A percentile compares a stretch with the other conserved stretches of the same genome.
Conservation (phyloP, 2,797 vertebrate genomes). For the Pelochelys cantorii region DNA sequence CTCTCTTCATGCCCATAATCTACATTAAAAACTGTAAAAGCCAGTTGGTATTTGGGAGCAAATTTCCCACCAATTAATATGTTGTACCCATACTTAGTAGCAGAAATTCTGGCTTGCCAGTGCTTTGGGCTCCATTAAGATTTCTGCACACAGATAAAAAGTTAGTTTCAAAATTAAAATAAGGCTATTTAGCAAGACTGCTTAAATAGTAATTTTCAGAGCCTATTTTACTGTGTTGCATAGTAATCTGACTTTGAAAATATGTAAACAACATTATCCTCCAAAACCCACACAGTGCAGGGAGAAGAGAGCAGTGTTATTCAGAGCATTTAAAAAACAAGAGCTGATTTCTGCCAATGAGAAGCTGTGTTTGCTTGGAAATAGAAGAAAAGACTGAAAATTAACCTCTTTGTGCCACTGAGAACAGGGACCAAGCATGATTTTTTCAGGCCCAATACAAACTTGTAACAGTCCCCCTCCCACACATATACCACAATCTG, state of each 20-base stretch:
- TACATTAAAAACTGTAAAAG: too few relatives aligned
- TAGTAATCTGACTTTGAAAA: background rate
- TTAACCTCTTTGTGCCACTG: background rate
- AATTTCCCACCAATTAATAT: too few relatives aligned
- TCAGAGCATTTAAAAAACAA: background rate
- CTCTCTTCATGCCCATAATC: too few relatives aligned
- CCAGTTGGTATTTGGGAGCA: too few relatives aligned
- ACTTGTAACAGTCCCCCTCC: too few relatives aligned
- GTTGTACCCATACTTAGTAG: too few relatives aligned
- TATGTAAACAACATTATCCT: background rate
- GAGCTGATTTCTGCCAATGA: background rate
- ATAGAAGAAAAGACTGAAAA: background rate
- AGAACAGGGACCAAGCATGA: background rate
- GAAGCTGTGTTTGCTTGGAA: background rate
- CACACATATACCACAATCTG: too few relatives aligned
- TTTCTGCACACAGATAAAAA: background rate
- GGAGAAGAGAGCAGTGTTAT: background rate
- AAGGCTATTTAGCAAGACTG: background rate
- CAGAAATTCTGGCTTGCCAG: background rate
- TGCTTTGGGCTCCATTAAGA: background rate
- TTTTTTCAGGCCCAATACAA: too few relatives aligned
- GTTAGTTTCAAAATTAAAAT: background rate
- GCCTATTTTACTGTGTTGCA: background rate
- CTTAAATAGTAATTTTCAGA: background rate
- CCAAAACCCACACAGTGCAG: background rate